Evolutionary conservation across 2,797 vertebrate genomes (phyloP), one percentile per base, ranked within the genome.

Genomic region (Enteromius mattozi): DNA sequence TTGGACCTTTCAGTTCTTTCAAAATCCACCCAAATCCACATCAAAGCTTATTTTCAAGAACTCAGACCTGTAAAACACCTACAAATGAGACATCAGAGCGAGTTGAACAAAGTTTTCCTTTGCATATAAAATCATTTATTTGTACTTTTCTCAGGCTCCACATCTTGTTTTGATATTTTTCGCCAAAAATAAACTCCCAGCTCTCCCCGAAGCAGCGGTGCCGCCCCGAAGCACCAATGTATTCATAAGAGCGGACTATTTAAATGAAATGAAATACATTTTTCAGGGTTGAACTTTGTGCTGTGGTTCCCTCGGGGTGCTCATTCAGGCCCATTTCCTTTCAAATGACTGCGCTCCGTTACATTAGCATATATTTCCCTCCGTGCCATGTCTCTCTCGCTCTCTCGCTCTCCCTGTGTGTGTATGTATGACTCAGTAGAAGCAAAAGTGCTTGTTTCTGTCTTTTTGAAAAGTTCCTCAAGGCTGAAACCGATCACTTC

Each of bases 241-340:
- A 87, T 92, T 93, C 89, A 79, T 75, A 83, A 88, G 70, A 68
- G 30, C 56, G 54, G 49, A 33, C 72, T 51, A 70, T 90, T 88
- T 91, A 88, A 82, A 88, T 88, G 87, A 93, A 92, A 91, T 92
- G 90, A 92, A 80, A 92, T 92, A 91, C 88, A 91, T 93, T 94
- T 94, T 93, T 93, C 91, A 91, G 87, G 89, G 90, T 90, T 92
- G 92, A 93, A 93, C 92, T 94, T 93, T 90, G 90, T 92, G 91
- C 89, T 87, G 91, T 89, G 88, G 89, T 89, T 91, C 92, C 93
- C 91, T 79, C 71, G 3, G 92, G 93, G 91, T 90, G 86, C 93
- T 93, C 92, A 93, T 92, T 94, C 92, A 91, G 91, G 92, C 91
- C 93, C 93, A 94, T 94, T 94, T 95, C 94, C 92, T 92, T 92